These are phyloP conservation scores for Tetrax tetrax DNA, from an alignment of 2,113 vertebrate genomes.

Conservation along the genomic window DNA sequence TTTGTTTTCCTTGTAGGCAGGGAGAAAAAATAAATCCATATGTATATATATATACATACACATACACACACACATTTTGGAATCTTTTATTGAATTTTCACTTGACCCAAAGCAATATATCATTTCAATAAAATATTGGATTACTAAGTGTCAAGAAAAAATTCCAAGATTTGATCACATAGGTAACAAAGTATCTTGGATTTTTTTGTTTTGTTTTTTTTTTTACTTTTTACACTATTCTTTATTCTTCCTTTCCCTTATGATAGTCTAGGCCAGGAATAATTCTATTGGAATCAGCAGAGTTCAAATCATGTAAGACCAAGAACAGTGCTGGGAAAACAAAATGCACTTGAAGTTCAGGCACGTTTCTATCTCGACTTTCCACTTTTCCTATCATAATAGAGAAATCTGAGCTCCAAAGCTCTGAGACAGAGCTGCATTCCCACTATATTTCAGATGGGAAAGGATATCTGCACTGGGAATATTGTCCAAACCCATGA, in stretches of 20 bases:
- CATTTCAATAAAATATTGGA: neutral
- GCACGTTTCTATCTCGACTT: neutral
- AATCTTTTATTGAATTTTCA: neutral
- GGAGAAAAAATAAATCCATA: neutral
- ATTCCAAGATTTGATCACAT: neutral
- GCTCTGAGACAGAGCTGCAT: neutral
- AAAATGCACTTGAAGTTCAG: neutral
- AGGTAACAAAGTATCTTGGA: neutral
- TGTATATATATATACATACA: neutral
- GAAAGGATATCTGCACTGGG: neutral
- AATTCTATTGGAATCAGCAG: neutral
- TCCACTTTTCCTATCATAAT: neutral
- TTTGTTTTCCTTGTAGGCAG: neutral
- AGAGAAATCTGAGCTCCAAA: neutral
- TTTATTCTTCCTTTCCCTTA: neutral
- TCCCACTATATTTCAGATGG: neutral
- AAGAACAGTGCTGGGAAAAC: neutral
- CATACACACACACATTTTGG: neutral
- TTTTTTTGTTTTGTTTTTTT: neutral
- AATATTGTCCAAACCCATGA: neutral
- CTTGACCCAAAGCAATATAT: neutral
- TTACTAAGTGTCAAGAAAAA: neutral
- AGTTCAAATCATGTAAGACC: neutral
- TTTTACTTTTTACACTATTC: neutral
- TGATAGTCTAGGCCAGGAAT: neutral